Percentiles rank a stretch among this genome's conserved stretches.
Conservation (phyloP, 2,797 vertebrate genomes). For the Pseudocheirus occidentalis region DNA sequence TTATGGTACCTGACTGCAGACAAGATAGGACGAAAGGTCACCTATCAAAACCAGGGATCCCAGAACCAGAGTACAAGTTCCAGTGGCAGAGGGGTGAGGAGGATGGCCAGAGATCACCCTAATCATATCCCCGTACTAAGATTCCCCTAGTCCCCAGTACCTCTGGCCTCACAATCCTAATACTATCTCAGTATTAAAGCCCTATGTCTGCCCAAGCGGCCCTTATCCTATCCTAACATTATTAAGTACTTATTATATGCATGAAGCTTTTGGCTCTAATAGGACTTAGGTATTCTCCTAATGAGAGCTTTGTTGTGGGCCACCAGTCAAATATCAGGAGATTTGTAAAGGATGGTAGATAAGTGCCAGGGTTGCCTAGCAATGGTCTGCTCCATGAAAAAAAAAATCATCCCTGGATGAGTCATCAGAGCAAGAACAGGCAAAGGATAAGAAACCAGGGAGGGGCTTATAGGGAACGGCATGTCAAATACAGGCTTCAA, state of each 20-base stretch:
- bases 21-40: background rate
- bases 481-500: background rate
- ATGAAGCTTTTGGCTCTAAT: background rate
- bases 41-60: background rate
- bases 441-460: background rate
- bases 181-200: background rate
- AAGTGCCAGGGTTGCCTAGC: background rate
- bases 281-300: background rate
- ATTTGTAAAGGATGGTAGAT: background rate
- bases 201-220: background rate
- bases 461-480: background rate
- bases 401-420: background rate
- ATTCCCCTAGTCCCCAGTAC: background rate
- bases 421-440: background rate
- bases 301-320: background rate
- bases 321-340: background rate
- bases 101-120: background rate
- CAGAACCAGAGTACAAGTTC: background rate
- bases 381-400: background rate
- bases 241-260: background rate
- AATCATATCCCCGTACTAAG: background rate
- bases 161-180: background rate
- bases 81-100: background rate
- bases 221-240: background rate
- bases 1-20: background rate